Conservation (phyloP, 1,140 invertebrate genomes). For the Drosophila mauritiana region DNA sequence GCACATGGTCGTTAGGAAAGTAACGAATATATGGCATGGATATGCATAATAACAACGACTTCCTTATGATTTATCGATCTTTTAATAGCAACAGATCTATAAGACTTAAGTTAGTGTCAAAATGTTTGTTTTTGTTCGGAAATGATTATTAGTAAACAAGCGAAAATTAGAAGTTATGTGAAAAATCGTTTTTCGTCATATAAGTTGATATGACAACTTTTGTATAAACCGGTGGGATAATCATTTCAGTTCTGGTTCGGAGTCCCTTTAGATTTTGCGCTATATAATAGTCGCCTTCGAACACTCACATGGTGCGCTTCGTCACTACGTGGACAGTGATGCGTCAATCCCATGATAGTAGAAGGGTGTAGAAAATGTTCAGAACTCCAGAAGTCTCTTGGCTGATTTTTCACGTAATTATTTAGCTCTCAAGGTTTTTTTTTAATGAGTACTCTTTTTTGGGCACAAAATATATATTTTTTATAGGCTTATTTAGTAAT, state of each 20-base stretch:
- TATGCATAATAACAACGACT: not conserved
- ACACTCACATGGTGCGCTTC: too few relatives aligned
- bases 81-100: not conserved
- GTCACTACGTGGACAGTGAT: too few relatives aligned
- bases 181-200: not conserved
- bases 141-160: not conserved
- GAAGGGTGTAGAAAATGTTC: too few relatives aligned
- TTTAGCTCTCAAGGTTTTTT: slow-evolving; percentile 11
- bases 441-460: slow-evolving; percentile 11
- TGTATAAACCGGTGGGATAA: too few relatives aligned
- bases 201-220: not conserved
- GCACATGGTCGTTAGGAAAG: slow-evolving; percentile 8
- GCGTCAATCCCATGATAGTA: too few relatives aligned
- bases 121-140: not conserved
- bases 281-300: too few relatives aligned
- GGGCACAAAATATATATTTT: slow-evolving; percentile 11
- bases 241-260: too few relatives aligned
- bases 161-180: not conserved
- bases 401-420: slow-evolving; percentile 4
- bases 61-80: not conserved
- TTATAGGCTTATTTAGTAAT: slow-evolving; percentile 20
- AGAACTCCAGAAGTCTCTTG: not conserved
- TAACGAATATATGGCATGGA: not conserved
- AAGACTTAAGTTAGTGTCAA: not conserved
- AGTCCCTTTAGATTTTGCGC: too few relatives aligned